Base-by-base conservation (phyloP, 2,888 invertebrate genomes). In the Ochropleura leucogaster region DNA sequence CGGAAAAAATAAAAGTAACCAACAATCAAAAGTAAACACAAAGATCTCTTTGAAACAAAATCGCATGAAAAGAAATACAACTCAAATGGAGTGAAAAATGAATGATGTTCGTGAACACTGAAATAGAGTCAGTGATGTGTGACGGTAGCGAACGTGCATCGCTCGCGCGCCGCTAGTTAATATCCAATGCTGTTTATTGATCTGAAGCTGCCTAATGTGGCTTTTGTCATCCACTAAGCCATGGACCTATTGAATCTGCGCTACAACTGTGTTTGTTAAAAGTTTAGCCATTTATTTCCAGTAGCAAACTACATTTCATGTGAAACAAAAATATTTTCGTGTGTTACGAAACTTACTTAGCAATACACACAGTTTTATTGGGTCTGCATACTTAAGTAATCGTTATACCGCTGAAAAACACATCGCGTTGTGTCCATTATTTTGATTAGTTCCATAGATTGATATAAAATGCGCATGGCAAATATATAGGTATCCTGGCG, bases 131-230 rank as follows among this genome's bases (percentile, higher is more conserved):
- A 86, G 74, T 84, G 87, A 83, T 84, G 87, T 84, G 90, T 85
- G 85, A 68, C 67, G 74, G 79, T 83, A 75, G 75, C 82, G 80
- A 77, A 80, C 79, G 80, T 85, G 84, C 80, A 85, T 79, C 78
- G 57, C 68, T 80, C 68, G 81, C 77, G 67, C 71, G 71, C 69
- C 76, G 77, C 74, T 70, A 44, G 79, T 81, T 87, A 87, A 89
- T 88, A 88, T 88, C 85, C 78, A 88, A 87, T 89, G 84, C 88
- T 89, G 86, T 86, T 87, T 92, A 91, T 90, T 90, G 90, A 91
- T 92, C 87, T 89, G 89, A 74, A 79, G 83, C 80, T 82, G 83
- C 81, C 87, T 89, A 90, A 91, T 89, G 85, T 87, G 89, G 84
- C 90, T 89, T 89, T 88, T 83, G 85, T 87, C 62, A 81, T 72